Conservation (phyloP, 2,888 invertebrate species). For the Melipona beecheii region DNA sequence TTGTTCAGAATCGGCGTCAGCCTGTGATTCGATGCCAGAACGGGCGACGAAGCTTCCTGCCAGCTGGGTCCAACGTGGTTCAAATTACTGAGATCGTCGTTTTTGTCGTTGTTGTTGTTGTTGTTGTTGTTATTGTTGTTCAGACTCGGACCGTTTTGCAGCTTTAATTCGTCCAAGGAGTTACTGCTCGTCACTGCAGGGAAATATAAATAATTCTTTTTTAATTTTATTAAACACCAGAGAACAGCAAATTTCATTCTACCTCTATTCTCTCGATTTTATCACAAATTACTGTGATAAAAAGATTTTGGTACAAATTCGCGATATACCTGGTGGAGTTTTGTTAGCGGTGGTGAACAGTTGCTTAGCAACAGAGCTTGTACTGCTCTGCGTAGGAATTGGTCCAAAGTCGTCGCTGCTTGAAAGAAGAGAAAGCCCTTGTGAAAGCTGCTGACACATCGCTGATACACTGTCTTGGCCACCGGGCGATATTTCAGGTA, state of each 20-base stretch:
- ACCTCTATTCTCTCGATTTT: too few species aligned
- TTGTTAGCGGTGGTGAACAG: slow-evolving; percentile 71
- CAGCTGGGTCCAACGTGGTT: slow-evolving; percentile 73
- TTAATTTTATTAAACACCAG: too few species aligned
- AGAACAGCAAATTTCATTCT: not conserved
- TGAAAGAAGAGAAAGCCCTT: slow-evolving; percentile 90
- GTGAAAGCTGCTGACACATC: slow-evolving; percentile 92
- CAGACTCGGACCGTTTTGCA: slow-evolving; percentile 76
- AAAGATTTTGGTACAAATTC: not conserved
- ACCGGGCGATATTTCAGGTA: slow-evolving; percentile 90
- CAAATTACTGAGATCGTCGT: slow-evolving; percentile 60
- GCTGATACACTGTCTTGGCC: slow-evolving; percentile 90
- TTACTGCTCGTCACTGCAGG: slow-evolving; percentile 79
- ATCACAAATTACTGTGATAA: not conserved
- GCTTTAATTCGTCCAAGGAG: slow-evolving; percentile 80
- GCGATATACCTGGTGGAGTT: slow-evolving; percentile 71
- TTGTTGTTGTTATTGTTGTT: slow-evolving; percentile 73
- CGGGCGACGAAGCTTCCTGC: slow-evolving; percentile 77
- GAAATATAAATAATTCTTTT: not conserved
- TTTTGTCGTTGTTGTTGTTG: slow-evolving; percentile 70
- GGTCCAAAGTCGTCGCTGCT: slow-evolving; percentile 85
- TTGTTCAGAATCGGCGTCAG: slow-evolving; percentile 79
- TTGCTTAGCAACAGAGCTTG: slow-evolving; percentile 77
- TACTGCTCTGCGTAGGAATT: slow-evolving; percentile 70
- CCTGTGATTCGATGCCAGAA: slow-evolving; percentile 73